Percentiles rank a stretch among this genome's conserved stretches.
Evolutionary conservation across 2,797 vertebrate species (phyloP).

Genomic region (Leucoraja ocellata): DNA sequence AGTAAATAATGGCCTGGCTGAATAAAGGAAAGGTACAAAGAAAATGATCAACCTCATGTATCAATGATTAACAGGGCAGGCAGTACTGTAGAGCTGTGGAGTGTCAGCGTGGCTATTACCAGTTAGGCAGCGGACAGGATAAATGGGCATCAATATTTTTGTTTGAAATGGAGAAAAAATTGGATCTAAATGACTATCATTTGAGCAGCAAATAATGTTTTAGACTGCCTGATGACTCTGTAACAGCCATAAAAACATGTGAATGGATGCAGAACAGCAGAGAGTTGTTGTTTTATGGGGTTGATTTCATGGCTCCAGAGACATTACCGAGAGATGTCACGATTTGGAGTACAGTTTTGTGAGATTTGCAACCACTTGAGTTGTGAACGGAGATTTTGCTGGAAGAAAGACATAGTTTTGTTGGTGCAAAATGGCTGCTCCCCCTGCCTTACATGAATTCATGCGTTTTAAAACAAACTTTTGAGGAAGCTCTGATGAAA

Average conservation of each 20-base stretch:
- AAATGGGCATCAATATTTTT: conserved; percentile 14
- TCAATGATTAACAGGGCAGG: neutral
- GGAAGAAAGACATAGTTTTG: neutral
- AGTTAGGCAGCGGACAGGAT: neutral
- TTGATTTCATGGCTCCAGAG: conserved; percentile 51
- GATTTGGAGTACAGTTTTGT: neutral
- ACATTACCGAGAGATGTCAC: conserved; percentile 44
- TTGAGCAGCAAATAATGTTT: conserved; percentile 43
- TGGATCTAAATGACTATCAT: conserved; percentile 40
- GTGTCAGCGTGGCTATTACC: neutral
- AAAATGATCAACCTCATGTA: neutral
- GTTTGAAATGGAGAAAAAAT: conserved; percentile 38
- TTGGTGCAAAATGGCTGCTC: neutral
- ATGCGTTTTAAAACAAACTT: neutral
- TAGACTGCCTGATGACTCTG: conserved; percentile 40
- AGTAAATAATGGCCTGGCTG: too few relatives aligned
- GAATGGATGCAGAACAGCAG: conserved; percentile 39
- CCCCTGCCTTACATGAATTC: neutral
- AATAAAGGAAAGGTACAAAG: neutral
- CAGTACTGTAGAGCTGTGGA: neutral
- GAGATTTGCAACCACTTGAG: neutral
- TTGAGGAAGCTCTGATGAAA: conserved; percentile 29
- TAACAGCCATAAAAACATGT: conserved; percentile 40
- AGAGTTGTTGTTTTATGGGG: conserved; percentile 31
- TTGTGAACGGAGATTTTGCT: neutral